Percentiles rank a stretch among this genome's conserved stretches.
Evolutionary conservation across 1,140 invertebrate genomes (phyloP).

Genomic region (Stenopsyche tienmushanensis): DNA sequence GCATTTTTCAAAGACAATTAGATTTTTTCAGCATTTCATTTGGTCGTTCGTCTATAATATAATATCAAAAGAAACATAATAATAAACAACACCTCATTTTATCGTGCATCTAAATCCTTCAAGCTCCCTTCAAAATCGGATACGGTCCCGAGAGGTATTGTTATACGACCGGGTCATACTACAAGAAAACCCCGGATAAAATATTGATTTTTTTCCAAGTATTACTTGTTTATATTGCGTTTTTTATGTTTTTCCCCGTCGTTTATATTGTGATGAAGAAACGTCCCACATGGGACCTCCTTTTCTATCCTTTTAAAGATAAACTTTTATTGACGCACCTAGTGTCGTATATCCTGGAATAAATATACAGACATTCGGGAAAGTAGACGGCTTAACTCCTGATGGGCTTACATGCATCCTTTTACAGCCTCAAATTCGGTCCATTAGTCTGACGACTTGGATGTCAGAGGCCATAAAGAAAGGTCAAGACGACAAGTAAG

Average conservation of each 20-base stretch:
- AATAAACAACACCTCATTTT: neutral
- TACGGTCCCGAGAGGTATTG: neutral
- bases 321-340: slow-evolving; percentile 32
- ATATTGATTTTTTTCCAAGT: slow-evolving; percentile 6
- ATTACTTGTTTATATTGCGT: slow-evolving; percentile 16
- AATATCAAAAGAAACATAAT: neutral
- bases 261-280: slow-evolving; percentile 30
- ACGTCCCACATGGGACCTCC: slow-evolving; percentile 26
- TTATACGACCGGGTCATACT: neutral
- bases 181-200: neutral
- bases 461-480: neutral
- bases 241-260: slow-evolving; percentile 14
- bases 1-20: too few species aligned
- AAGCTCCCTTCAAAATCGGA: neutral
- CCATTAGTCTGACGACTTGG: neutral
- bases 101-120: neutral
- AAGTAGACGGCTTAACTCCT: neutral
- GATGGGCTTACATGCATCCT: slow-evolving; percentile 6
- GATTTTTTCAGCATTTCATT: too few species aligned
- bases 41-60: too few species aligned
- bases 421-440: neutral
- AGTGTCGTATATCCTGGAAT: slow-evolving; percentile 14
- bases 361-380: slow-evolving; percentile 18
- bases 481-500: too few species aligned
- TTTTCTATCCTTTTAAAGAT: slow-evolving; percentile 22